phyloP scores from a whole-genome alignment of 1,140 invertebrate species.

The roundworm (Caenorhabditis elegans) region WBcel235 BX284606.5:594501-595000 shows the following conservation, averaged over 20 bases:
- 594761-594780: background rate
- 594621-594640: no score
- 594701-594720: background rate
- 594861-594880: background rate
- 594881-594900: background rate
- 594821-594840: background rate
- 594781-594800: background rate
- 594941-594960: constrained; percentile 1
- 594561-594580: no score
- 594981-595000: background rate
- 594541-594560: no score
- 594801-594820: background rate
- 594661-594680: no score
- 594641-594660: no score
- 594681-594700: no score
- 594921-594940: background rate
- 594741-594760: background rate
- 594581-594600: no score
- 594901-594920: background rate
- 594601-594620: no score
- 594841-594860: background rate
- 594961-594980: background rate
- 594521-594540: no score
- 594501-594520: no score
- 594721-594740: background rate